Evolutionary conservation across 1,140 invertebrate species (phyloP).

Genomic region (Nixonia krombeini): DNA sequence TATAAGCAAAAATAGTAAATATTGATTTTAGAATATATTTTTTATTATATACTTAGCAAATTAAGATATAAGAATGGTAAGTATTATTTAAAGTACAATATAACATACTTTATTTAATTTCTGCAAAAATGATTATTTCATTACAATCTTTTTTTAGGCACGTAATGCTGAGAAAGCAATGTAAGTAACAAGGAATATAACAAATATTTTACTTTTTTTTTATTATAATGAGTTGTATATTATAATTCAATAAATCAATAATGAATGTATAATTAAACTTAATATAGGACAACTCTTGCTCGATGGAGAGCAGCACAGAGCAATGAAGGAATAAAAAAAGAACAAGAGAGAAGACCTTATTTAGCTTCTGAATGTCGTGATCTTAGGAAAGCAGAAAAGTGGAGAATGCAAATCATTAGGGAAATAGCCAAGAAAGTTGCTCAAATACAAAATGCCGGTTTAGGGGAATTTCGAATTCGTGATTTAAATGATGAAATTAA

Average conservation of each 20-base stretch:
- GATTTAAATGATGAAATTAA: constrained; percentile 99
- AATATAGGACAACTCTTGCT: constrained; percentile 91
- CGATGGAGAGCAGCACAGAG: constrained; percentile 95
- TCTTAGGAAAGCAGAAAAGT: constrained; percentile 93
- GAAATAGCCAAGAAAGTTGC: constrained; percentile 99
- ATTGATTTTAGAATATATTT: background rate
- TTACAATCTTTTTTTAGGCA: constrained; percentile 72
- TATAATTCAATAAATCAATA: constrained; percentile 2
- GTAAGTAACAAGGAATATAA: constrained; percentile 74
- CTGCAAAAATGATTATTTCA: constrained; percentile 4
- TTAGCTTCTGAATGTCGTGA: constrained; percentile 94
- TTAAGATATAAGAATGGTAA: constrained; percentile 6
- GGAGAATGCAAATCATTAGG: constrained; percentile 94
- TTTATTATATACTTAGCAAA: background rate
- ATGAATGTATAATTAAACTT: background rate
- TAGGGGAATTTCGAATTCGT: constrained; percentile 97
- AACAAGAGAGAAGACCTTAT: constrained; percentile 90
- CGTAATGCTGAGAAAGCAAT: constrained; percentile 89
- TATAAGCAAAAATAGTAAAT: background rate
- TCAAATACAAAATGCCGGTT: constrained; percentile 98
- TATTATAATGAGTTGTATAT: constrained; percentile 11
- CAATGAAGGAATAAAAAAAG: constrained; percentile 82
- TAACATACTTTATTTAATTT: constrained; percentile 7
- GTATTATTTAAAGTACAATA: constrained; percentile 1
- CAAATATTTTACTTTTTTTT: background rate